Evolutionary conservation across 2,113 vertebrate genomes (phyloP).

Genomic region (Pipra filicauda): DNA sequence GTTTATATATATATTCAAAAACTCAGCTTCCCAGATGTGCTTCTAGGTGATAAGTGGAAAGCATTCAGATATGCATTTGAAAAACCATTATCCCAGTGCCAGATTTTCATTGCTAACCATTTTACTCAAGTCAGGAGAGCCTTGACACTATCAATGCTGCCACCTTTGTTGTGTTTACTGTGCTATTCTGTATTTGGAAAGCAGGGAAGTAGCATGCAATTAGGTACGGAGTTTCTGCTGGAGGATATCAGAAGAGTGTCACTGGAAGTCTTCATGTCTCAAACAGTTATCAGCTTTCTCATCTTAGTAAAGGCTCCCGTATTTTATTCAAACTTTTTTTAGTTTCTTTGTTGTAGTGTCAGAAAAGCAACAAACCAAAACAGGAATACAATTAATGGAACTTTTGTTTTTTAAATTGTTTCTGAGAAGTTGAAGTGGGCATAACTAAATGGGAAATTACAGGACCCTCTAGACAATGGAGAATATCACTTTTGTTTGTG

Average conservation of each 20-base stretch:
- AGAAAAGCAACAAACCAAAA: not conserved
- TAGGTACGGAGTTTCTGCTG: not conserved
- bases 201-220: not conserved
- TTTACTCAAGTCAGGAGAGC: not conserved
- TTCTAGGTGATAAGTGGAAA: not conserved
- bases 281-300: not conserved
- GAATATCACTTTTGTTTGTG: not conserved
- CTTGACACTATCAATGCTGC: not conserved
- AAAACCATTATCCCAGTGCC: not conserved
- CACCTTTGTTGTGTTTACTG: not conserved
- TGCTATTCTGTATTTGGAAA: not conserved
- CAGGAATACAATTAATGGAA: not conserved
- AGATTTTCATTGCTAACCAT: not conserved
- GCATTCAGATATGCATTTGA: not conserved
- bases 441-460: not conserved
- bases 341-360: not conserved
- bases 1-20: not conserved
- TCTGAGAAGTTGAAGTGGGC: not conserved
- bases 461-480: not conserved
- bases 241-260: not conserved
- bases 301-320: not conserved
- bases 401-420: fast-evolving
- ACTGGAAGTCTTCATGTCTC: not conserved
- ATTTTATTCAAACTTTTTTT: not conserved
- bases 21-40: not conserved